Percentiles rank a stretch among this genome's conserved stretches.
Evolutionary conservation across 2,888 invertebrate genomes (phyloP).

Genomic region (Drosophila fulvimacula): DNA sequence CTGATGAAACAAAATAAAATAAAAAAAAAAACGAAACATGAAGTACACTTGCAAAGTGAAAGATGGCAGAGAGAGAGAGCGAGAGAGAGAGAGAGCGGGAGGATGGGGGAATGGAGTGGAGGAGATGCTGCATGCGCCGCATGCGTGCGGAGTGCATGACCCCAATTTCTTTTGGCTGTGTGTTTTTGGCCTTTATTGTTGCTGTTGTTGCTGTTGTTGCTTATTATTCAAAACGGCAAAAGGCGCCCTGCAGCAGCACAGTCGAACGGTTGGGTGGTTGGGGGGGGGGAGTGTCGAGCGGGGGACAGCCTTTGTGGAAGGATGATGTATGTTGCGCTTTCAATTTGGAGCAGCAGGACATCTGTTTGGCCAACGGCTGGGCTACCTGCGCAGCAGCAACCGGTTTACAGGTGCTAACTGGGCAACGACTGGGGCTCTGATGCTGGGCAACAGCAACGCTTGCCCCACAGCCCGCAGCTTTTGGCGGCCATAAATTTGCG

Average conservation of each 20-base stretch:
- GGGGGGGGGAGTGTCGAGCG: background rate
- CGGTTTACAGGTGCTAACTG: slow-evolving; percentile 78
- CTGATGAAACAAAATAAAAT: background rate
- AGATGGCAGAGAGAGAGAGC: slow-evolving; percentile 20
- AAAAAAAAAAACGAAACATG: slow-evolving; percentile 20
- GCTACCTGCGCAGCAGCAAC: slow-evolving; percentile 52
- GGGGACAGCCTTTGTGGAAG: slow-evolving; percentile 46
- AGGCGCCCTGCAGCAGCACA: slow-evolving; percentile 49
- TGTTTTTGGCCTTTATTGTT: slow-evolving; percentile 22
- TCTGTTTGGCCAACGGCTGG: slow-evolving; percentile 72
- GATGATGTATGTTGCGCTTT: slow-evolving; percentile 81
- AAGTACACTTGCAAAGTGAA: slow-evolving; percentile 42
- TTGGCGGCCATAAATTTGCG: slow-evolving; percentile 73
- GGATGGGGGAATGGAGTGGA: background rate
- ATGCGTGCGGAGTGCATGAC: slow-evolving; percentile 73
- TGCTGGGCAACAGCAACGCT: slow-evolving; percentile 10
- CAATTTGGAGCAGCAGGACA: slow-evolving; percentile 83
- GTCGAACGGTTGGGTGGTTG: background rate
- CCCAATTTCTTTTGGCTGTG: slow-evolving; percentile 68
- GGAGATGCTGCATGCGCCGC: slow-evolving; percentile 24
- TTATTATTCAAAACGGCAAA: slow-evolving; percentile 58
- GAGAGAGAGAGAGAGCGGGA: background rate
- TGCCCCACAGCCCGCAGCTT: slow-evolving; percentile 77
- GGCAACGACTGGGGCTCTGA: slow-evolving; percentile 30
- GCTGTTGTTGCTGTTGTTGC: slow-evolving; percentile 12